Base-by-base conservation (phyloP, 1,140 invertebrate genomes). In the Cydia amplana region DNA sequence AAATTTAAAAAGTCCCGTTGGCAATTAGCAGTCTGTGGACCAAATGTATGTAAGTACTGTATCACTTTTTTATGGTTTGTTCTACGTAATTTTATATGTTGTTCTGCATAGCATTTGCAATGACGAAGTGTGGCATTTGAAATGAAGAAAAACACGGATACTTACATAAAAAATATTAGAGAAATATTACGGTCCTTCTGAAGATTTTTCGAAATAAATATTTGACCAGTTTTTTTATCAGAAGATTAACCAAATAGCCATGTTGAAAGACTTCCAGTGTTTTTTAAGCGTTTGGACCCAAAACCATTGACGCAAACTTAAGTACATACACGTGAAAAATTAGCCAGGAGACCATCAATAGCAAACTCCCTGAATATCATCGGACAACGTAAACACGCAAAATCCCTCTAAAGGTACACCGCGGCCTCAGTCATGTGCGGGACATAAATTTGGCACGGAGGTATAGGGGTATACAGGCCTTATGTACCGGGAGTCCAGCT, bases 371-470 rank as follows among this genome's bases (percentile, higher is more conserved):
- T 84, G 81, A 92, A 91, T 92, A 91, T 91, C 89, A 89, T 88
- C 81, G 86, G 80, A 81, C 80, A 84, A 86, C 86, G 91, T 92
- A 90, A 87, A 91, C 90, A 91, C 90, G 89, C 89, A 90, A 92
- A 92, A 91, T 91, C 91, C 91, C 89, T 89, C 88, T 88, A 85
- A 91, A 91, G 91, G 90, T 90, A 88, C 89, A 82, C 86, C 90
- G 91, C 91, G 91, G 91, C 91, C 89, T 89, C 88, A 92, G 89
- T 91, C 91, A 92, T 92, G 91, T 92, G 89, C 89, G 89, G 89
- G 88, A 92, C 91, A 92, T 92, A 92, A 92, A 92, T 91, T 91
- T 92, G 91, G 89, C 88, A 91, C 89, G 86, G 91, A 91, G 87
- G 87, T 91, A 87, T 83, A 85, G 85, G 43, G 73, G 28, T 28